phyloP scores from a whole-genome alignment of 2,888 invertebrate species.

The Apamea crenata region DNA sequence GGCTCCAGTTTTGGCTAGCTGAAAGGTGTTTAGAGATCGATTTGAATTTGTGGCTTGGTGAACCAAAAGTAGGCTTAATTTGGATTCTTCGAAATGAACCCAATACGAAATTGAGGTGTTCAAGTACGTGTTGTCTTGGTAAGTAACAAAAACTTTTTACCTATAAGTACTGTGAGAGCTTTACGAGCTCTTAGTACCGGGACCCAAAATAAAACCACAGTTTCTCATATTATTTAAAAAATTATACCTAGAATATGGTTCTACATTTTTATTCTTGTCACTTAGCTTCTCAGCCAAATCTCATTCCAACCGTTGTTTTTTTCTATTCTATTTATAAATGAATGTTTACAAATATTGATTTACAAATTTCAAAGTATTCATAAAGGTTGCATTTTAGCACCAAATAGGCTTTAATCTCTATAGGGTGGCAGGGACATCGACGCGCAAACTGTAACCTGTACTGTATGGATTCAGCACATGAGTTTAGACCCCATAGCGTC shows the following conservation, averaged over 20 bases:
- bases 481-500: no score
- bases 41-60: conserved; percentile 14
- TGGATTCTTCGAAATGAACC: neutral
- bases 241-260: neutral
- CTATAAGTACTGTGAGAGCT: neutral
- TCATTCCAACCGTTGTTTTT: neutral
- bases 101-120: neutral
- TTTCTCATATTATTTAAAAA: neutral
- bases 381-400: no score
- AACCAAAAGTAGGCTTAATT: conserved; percentile 1
- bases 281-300: neutral
- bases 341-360: no score
- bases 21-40: neutral
- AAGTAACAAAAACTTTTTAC: neutral
- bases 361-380: no score
- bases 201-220: neutral
- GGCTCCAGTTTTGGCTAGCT: conserved; percentile 1
- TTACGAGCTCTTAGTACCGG: neutral
- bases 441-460: no score
- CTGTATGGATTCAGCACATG: no score
- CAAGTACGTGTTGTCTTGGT: neutral
- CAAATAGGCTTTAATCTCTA: no score
- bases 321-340: no score
- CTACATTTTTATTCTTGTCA: neutral
- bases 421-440: no score